Evolutionary conservation across 2,888 invertebrate species (phyloP).

Genomic region (Napeogenes sylphis): DNA sequence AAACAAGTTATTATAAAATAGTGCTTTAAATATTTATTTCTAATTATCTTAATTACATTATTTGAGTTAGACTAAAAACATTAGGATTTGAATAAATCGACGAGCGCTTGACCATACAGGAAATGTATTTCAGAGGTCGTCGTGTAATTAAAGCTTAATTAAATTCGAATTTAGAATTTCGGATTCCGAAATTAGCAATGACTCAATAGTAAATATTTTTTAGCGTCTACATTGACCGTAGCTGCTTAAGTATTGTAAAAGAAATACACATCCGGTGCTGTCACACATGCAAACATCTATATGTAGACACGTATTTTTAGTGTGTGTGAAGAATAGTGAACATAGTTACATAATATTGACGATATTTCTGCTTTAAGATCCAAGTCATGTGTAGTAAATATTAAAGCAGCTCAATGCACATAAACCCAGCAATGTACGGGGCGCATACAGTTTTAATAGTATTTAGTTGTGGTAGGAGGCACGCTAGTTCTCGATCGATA

Average conservation of each 20-base stretch:
- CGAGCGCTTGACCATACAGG: conserved; percentile 12
- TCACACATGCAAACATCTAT: conserved; percentile 1
- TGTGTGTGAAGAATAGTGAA: conserved; percentile 32
- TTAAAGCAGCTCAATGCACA: conserved; percentile 12
- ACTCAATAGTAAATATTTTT: neutral
- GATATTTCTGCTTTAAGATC: conserved; percentile 12
- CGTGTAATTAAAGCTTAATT: conserved; percentile 4
- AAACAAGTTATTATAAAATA: too few relatives aligned
- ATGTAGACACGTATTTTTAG: conserved; percentile 20
- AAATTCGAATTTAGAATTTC: neutral
- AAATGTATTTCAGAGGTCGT: conserved; percentile 12
- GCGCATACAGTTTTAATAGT: conserved; percentile 13
- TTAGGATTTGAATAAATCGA: conserved; percentile 7
- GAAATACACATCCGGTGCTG: neutral
- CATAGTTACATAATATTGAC: conserved; percentile 28
- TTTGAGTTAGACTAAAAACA: neutral
- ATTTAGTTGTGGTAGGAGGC: conserved; percentile 22
- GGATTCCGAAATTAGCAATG: neutral
- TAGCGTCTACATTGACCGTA: neutral
- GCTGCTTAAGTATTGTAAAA: neutral
- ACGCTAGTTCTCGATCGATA: conserved; percentile 42
- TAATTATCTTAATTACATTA: too few relatives aligned
- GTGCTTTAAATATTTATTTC: too few relatives aligned
- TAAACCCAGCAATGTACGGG: conserved; percentile 26
- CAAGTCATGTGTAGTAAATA: conserved; percentile 22